Evolutionary conservation across 2,888 invertebrate species (phyloP), one percentile per base, ranked within the genome.

Genomic region (Ommatoiulus sabulosus): DNA sequence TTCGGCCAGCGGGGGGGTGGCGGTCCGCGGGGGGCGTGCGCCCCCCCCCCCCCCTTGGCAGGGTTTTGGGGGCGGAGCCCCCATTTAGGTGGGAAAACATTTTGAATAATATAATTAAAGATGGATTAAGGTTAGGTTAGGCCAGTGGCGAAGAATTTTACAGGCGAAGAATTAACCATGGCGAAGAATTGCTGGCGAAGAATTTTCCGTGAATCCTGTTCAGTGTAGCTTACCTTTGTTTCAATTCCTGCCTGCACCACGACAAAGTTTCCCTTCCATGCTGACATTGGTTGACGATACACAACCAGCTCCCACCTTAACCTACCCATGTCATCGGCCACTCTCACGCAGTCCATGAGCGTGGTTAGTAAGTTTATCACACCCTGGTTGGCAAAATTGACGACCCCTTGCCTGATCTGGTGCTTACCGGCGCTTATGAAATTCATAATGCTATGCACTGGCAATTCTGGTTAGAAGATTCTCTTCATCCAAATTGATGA

Each of bases 151-250:
- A n/a, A n/a, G n/a, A n/a, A n/a, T n/a, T n/a, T n/a, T n/a, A n/a
- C n/a, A n/a, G n/a, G n/a, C n/a, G n/a, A n/a, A n/a, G n/a, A n/a
- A n/a, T n/a, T n/a, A n/a, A n/a, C n/a, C n/a, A n/a, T n/a, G n/a
- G n/a, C n/a, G n/a, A n/a, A n/a, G n/a, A n/a, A n/a, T n/a, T n/a
- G n/a, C n/a, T n/a, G n/a, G n/a, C n/a, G n/a, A n/a, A n/a, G n/a
- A n/a, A n/a, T n/a, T n/a, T n/a, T n/a, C n/a, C n/a, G n/a, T n/a
- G n/a, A n/a, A n/a, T n/a, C n/a, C n/a, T n/a, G n/a, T n/a, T n/a
- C n/a, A n/a, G n/a, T n/a, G n/a, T n/a, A n/a, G 24, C 48, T 48
- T 17, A 87, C 15, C 89, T 90, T 20, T 90, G 90, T 52, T 89
- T 89, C 86, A 87, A 90, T n/a, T 20, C 63, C 63, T 72, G 63